Evolutionary conservation across 1,140 invertebrate species (phyloP).

Genomic region (Aphis craccivora): DNA sequence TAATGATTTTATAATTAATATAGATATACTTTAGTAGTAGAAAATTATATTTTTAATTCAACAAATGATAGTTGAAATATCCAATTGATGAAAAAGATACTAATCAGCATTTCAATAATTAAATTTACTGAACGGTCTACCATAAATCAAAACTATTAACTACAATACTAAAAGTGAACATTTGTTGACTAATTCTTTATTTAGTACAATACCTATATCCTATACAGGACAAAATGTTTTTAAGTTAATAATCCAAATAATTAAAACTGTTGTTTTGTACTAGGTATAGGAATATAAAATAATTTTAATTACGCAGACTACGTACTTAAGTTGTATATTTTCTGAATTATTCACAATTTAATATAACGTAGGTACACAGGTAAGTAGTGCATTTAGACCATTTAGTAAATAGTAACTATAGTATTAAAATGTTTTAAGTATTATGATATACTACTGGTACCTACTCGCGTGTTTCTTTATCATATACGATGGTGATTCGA

Average conservation of each 20-base stretch:
- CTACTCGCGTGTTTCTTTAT: background rate
- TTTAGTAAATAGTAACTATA: background rate
- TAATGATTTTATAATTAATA: background rate
- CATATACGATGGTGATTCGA: background rate
- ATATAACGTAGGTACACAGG: too few relatives aligned
- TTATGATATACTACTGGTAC: background rate
- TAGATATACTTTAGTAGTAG: background rate
- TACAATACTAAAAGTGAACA: background rate
- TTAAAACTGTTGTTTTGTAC: background rate
- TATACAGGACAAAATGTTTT: too few relatives aligned
- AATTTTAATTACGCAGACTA: too few relatives aligned
- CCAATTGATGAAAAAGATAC: background rate
- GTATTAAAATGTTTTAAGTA: background rate
- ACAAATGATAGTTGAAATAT: background rate
- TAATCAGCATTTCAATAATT: background rate
- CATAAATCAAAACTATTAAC: background rate
- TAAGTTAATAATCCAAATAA: background rate
- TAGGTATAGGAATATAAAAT: too few relatives aligned
- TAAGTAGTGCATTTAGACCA: too few relatives aligned
- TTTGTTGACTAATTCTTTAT: background rate
- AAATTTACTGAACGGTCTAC: background rate
- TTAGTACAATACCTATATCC: background rate
- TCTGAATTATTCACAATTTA: background rate
- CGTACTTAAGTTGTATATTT: background rate
- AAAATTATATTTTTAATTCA: background rate